Conservation (phyloP, 2,888 invertebrate species). For the Spisula subtruncata region DNA sequence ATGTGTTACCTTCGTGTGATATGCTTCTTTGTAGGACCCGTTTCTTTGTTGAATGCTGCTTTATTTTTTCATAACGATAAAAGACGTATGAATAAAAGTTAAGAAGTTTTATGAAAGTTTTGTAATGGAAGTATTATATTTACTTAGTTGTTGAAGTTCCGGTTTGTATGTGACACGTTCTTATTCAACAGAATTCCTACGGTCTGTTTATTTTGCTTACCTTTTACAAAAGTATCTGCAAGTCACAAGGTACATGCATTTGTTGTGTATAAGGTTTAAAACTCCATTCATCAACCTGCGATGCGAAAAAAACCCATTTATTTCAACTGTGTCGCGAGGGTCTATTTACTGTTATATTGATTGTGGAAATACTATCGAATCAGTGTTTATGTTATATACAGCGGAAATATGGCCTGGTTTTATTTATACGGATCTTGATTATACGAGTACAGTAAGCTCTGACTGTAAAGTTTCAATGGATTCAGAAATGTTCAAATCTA, state of each 20-base stretch:
- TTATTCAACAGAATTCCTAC: too few relatives aligned
- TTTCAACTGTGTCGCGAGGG: not conserved
- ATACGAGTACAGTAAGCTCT: not conserved
- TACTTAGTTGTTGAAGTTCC: not conserved
- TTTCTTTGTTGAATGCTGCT: too few relatives aligned
- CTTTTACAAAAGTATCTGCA: not conserved
- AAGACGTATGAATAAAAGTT: not conserved
- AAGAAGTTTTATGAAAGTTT: not conserved
- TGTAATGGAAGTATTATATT: not conserved
- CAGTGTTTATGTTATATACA: not conserved
- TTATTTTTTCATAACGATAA: too few relatives aligned
- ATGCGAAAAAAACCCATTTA: not conserved
- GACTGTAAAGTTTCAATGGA: not conserved
- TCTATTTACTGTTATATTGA: conserved; percentile 1
- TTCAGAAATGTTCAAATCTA: conserved; percentile 8
- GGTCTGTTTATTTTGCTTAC: not conserved
- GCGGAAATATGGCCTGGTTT: not conserved
- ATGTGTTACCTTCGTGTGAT: too few relatives aligned
- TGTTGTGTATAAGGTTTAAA: not conserved
- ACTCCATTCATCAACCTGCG: conserved; percentile 2
- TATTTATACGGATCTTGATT: not conserved
- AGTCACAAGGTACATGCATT: not conserved
- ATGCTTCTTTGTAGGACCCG: too few relatives aligned
- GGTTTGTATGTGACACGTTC: not conserved
- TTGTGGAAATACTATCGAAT: not conserved